Percentiles rank a stretch among this genome's conserved stretches.
phyloP scores from a whole-genome alignment of 2,797 vertebrate genomes.

The Amphiprion clarkii region DNA sequence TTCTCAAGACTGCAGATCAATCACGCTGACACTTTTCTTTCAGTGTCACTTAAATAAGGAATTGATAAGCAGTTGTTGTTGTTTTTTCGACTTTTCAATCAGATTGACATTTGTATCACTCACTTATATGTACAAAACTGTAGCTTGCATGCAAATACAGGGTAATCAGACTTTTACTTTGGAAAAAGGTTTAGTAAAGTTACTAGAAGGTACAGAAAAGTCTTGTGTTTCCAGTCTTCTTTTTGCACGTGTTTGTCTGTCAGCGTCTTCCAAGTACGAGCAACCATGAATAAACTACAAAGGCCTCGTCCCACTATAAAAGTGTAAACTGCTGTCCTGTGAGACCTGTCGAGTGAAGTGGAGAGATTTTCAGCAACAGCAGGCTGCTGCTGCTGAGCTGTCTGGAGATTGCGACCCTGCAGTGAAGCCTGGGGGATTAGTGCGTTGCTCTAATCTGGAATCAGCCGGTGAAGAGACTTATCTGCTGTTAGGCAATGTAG shows the following conservation, averaged over 20 bases:
- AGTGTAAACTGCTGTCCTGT: slow-evolving; percentile 25
- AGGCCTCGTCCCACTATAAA: background rate
- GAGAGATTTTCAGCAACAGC: slow-evolving; percentile 63
- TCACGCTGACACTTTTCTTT: slow-evolving; percentile 57
- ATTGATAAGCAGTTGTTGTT: slow-evolving; percentile 56
- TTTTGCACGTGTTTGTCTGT: background rate
- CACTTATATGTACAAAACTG: background rate
- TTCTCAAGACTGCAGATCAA: slow-evolving; percentile 59
- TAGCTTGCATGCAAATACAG: background rate
- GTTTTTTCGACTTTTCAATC: background rate
- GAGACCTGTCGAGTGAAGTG: slow-evolving; percentile 36
- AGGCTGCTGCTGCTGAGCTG: slow-evolving; percentile 69
- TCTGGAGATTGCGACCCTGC: slow-evolving; percentile 75
- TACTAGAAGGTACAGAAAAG: background rate
- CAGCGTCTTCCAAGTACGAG: background rate
- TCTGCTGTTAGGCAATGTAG: slow-evolving; percentile 70
- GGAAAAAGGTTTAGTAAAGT: background rate
- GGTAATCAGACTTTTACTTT: background rate
- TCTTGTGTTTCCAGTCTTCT: background rate
- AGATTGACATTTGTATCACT: background rate
- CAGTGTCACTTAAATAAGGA: slow-evolving; percentile 50
- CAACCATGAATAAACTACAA: background rate
- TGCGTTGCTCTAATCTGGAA: slow-evolving; percentile 77
- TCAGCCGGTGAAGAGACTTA: slow-evolving; percentile 72
- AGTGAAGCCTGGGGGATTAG: slow-evolving; percentile 72